phyloP scores from a whole-genome alignment of 2,797 vertebrate species.

The Esox masquinongy region DNA sequence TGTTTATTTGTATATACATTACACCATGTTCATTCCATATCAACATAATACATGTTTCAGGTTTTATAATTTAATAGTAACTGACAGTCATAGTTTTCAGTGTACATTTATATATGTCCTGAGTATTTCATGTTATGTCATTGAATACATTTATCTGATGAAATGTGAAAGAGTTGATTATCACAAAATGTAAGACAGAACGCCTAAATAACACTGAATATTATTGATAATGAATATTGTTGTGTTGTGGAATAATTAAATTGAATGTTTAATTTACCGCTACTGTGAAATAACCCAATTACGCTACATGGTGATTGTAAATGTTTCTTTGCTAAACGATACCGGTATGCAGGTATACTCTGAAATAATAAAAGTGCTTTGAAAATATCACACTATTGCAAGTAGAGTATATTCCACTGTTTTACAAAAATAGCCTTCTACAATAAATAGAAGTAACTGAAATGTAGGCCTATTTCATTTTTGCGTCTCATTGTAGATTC shows the following conservation, averaged over 20 bases:
- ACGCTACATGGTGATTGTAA: not conserved
- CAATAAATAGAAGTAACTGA: constrained; percentile 26
- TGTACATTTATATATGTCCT: not conserved
- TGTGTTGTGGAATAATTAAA: constrained; percentile 1
- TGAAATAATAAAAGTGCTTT: not conserved
- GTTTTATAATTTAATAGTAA: constrained; percentile 5
- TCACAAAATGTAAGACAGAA: not conserved
- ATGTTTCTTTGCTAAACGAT: not conserved
- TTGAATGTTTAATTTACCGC: not conserved
- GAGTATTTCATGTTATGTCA: constrained; percentile 9
- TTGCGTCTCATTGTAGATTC: too few species aligned
- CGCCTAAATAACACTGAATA: not conserved
- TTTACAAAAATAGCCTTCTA: constrained; percentile 10
- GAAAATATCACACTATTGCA: not conserved
- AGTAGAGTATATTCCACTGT: constrained; percentile 14
- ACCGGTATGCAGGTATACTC: not conserved
- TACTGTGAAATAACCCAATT: not conserved
- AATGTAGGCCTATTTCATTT: not conserved
- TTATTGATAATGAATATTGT: constrained; percentile 8
- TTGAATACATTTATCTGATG: not conserved
- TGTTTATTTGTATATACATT: constrained; percentile 9
- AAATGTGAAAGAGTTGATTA: not conserved
- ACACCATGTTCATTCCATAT: not conserved
- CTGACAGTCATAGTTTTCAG: constrained; percentile 24
- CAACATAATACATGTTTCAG: not conserved